Conservation (phyloP, 2,888 invertebrate species). For the Diaprepes abbreviatus region DNA sequence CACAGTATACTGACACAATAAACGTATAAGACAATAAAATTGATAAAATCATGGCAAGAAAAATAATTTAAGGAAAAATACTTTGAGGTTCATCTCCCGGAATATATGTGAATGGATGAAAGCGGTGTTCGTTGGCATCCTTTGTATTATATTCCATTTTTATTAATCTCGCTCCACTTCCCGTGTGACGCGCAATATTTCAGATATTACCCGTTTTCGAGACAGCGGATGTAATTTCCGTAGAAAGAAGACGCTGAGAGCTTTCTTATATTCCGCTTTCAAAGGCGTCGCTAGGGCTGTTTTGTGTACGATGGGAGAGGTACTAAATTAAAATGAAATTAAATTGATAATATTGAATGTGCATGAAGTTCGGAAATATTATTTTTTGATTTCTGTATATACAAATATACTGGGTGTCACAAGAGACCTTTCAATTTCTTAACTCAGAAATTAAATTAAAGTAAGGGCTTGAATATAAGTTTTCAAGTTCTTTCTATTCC, state of each 20-base stretch:
- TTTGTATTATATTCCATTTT: conserved; percentile 48
- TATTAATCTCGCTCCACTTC: conserved; percentile 50
- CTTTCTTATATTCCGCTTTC: conserved; percentile 42
- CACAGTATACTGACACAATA: too few relatives aligned
- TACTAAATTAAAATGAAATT: conserved; percentile 20
- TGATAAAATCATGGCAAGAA: too few relatives aligned
- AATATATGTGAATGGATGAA: conserved; percentile 31
- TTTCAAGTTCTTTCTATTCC: too few relatives aligned
- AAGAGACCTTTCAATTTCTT: too few relatives aligned
- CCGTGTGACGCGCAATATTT: conserved; percentile 50
- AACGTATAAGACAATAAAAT: too few relatives aligned
- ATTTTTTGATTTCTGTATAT: too few relatives aligned
- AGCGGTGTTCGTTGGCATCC: conserved; percentile 42
- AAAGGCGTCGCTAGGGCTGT: conserved; percentile 22
- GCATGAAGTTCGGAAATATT: too few relatives aligned
- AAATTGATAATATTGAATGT: conserved; percentile 27
- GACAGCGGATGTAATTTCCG: conserved; percentile 48
- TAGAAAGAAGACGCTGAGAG: conserved; percentile 43
- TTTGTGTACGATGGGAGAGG: conserved; percentile 25
- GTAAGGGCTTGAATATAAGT: too few relatives aligned
- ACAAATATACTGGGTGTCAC: too few relatives aligned
- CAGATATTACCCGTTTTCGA: conserved; percentile 49
- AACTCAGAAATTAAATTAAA: too few relatives aligned
- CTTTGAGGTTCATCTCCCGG: conserved; percentile 21
- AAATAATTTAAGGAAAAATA: conserved; percentile 23